A percentile compares a stretch with the other conserved stretches of the same genome.
These are phyloP conservation scores for Periplaneta americana DNA, from an alignment of 1,140 invertebrate genomes.

Conservation along the genomic window DNA sequence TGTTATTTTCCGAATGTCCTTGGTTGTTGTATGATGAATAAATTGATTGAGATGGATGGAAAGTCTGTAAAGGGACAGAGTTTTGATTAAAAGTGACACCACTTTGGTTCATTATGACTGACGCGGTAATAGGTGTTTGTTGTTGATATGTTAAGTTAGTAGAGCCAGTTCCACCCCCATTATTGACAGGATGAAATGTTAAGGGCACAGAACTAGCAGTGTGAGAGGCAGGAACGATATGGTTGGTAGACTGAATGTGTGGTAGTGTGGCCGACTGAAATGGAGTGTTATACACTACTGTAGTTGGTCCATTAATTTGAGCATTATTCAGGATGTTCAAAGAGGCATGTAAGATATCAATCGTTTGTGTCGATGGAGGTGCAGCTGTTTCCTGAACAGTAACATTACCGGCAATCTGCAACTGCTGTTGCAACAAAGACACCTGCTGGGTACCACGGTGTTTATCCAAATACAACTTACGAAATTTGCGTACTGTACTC, in stretches of 20 bases:
- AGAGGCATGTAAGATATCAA: conserved; percentile 8
- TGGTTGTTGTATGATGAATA: background rate
- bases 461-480: conserved; percentile 27
- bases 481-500: conserved; percentile 32
- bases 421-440: background rate
- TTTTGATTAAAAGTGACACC: background rate
- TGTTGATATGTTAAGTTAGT: conserved; percentile 2
- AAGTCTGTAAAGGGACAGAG: background rate
- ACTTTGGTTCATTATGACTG: conserved; percentile 8
- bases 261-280: background rate
- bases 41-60: background rate
- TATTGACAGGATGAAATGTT: conserved; percentile 2
- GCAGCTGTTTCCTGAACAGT: background rate
- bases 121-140: background rate
- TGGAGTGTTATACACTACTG: background rate
- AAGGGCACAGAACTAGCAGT: background rate
- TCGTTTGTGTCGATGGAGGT: background rate
- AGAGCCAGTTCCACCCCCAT: background rate
- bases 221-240: background rate
- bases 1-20: background rate
- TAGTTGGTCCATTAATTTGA: background rate
- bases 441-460: background rate
- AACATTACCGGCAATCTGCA: background rate
- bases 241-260: background rate
- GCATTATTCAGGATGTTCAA: conserved; percentile 7